Base-by-base conservation (phyloP, 2,888 invertebrate genomes). In the Geotrupes spiniger region DNA sequence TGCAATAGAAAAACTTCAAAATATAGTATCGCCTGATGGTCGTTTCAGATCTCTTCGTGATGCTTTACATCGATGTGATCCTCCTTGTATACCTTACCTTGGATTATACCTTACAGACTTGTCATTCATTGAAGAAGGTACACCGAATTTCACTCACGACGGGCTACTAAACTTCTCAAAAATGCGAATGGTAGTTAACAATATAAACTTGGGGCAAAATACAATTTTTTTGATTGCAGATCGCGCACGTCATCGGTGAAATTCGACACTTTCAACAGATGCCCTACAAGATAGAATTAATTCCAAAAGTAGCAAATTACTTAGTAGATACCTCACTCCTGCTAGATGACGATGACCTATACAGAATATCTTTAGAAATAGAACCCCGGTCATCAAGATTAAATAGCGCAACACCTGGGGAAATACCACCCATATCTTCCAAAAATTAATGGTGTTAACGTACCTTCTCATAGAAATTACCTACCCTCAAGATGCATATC, bases 141-240 rank as follows among this genome's bases (percentile, higher is more conserved):
- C 92, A 2, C 87, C 92, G 0, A 92, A 92, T 69, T 88, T 89
- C 69, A 92, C 92, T 0, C 89, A 91, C 2, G 92, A 93, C 54
- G 86, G 88, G 43, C 80, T 94, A 10, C 78, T 94, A 36, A 94
- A 94, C 69, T 94, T 93, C 73, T 92, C 93, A 4, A 94, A 94
- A 74, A 92, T 94, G 92, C 78, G 93, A 76, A 93, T 94, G 93
- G 92, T 92, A 74, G n/a, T n/a, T n/a, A n/a, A n/a, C n/a, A n/a
- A n/a, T n/a, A n/a, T n/a, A n/a, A n/a, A n/a, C n/a, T 15, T 33
- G n/a, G 10, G 8, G 33, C 15, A 14, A n/a, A 31, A n/a, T 31
- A 15, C 41, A 33, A 46, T 53, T 53, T 53, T 56, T 55, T 54
- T 55, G 53, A 66, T 79, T 75, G 11, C 74, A 92, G 92, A 89